These are phyloP conservation scores for Tyrophagus putrescentiae DNA, from an alignment of 1,140 invertebrate species.

Conservation along the genomic window DNA sequence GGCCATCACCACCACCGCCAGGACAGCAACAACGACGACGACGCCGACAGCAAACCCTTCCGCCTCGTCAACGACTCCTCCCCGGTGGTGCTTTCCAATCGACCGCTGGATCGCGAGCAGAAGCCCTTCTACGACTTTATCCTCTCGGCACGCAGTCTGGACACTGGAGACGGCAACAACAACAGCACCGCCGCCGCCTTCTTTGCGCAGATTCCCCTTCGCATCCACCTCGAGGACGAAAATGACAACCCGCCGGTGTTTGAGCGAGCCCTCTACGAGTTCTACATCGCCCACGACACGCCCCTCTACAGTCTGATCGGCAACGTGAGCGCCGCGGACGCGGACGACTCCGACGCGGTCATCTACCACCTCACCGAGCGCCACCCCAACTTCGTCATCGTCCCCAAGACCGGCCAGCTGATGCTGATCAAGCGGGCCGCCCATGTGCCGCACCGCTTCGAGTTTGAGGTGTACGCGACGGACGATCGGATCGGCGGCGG, in stretches of 20 bases:
- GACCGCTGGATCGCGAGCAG: conserved; percentile 53
- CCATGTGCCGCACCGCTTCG: conserved; percentile 21
- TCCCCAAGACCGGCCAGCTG: conserved; percentile 77
- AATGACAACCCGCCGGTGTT: conserved; percentile 82
- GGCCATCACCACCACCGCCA: neutral
- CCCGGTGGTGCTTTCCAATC: conserved; percentile 50
- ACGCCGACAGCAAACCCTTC: neutral
- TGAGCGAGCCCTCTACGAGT: conserved; percentile 55
- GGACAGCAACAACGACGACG: neutral
- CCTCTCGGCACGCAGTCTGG: conserved; percentile 55
- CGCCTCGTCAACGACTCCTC: conserved; percentile 42
- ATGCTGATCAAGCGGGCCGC: conserved; percentile 47
- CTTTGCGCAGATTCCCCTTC: conserved; percentile 48
- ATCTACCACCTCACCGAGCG: conserved; percentile 62
- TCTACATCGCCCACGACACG: conserved; percentile 46
- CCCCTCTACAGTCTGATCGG: conserved; percentile 60
- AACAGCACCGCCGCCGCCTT: neutral
- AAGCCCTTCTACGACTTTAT: conserved; percentile 51
- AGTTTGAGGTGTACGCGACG: conserved; percentile 54
- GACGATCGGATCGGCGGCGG: conserved; percentile 49
- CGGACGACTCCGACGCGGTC: conserved; percentile 61
- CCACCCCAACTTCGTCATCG: conserved; percentile 61
- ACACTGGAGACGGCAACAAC: conserved; percentile 39
- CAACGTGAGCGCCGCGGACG: conserved; percentile 61
- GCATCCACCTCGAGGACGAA: conserved; percentile 57